Evolutionary conservation across 2,113 vertebrate genomes (phyloP).

Genomic region (Acrocephalus arundinaceus): DNA sequence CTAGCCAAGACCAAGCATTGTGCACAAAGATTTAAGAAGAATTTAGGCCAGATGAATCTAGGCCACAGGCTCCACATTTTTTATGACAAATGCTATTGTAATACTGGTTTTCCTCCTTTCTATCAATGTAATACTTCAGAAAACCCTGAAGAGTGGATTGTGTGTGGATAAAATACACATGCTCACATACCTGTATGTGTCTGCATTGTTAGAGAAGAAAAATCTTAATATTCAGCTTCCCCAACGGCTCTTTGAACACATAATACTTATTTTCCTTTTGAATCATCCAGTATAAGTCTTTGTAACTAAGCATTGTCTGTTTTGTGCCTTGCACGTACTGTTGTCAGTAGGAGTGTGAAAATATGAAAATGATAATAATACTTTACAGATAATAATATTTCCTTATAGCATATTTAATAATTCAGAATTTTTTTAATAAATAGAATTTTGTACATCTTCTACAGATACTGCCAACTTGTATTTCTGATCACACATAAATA

Average conservation of each 20-base stretch:
- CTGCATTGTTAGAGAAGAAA: neutral
- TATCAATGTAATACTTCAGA: neutral
- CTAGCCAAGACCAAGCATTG: conserved; percentile 9
- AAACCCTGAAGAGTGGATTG: neutral
- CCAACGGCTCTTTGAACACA: neutral
- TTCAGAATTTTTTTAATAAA: neutral
- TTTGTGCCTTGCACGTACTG: neutral
- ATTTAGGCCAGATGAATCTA: conserved; percentile 57
- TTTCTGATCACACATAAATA: neutral
- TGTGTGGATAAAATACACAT: neutral
- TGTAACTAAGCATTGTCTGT: neutral
- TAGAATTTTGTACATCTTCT: neutral
- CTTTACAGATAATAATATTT: neutral
- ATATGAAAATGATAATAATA: neutral
- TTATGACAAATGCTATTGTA: conserved; percentile 19
- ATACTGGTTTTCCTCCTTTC: neutral
- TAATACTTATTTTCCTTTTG: neutral
- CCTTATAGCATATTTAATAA: neutral
- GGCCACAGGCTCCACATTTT: conserved; percentile 8
- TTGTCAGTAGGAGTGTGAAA: neutral
- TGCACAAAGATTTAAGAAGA: conserved; percentile 14
- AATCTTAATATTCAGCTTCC: neutral
- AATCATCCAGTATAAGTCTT: neutral
- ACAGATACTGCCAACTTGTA: neutral
- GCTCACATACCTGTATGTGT: neutral